Evolutionary conservation across 2,888 invertebrate species (phyloP).

Genomic region (Trichogramma dendrolimi): DNA sequence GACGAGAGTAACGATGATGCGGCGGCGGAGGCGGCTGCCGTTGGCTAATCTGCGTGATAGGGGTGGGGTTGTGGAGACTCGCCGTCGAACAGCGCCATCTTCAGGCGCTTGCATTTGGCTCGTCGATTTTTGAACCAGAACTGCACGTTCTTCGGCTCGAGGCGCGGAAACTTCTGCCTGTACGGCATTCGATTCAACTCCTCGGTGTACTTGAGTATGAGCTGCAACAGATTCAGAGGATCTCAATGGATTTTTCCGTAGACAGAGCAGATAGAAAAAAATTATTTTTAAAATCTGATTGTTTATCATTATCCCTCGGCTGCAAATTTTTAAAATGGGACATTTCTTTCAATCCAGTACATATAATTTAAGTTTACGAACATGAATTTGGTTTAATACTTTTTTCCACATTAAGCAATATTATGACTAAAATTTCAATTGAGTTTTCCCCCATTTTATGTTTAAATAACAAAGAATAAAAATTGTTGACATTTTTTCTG

Average conservation of each 20-base stretch:
- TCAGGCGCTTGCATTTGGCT: slow-evolving; percentile 95
- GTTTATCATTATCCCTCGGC: too few relatives aligned
- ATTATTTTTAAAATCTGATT: too few relatives aligned
- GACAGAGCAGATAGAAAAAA: too few relatives aligned
- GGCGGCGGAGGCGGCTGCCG: background rate
- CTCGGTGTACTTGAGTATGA: slow-evolving; percentile 96
- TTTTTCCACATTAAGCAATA: too few relatives aligned
- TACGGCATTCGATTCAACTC: slow-evolving; percentile 96
- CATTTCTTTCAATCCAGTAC: too few relatives aligned
- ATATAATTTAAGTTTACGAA: too few relatives aligned
- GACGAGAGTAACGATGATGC: background rate
- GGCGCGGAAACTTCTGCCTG: slow-evolving; percentile 94
- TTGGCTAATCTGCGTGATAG: slow-evolving; percentile 48
- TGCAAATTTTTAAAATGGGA: too few relatives aligned
- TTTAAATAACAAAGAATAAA: too few relatives aligned
- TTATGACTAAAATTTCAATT: too few relatives aligned
- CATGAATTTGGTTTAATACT: too few relatives aligned
- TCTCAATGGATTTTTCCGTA: background rate
- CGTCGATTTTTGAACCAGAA: slow-evolving; percentile 99
- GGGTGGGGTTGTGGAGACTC: slow-evolving; percentile 59
- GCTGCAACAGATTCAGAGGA: slow-evolving; percentile 50
- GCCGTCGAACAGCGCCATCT: slow-evolving; percentile 81
- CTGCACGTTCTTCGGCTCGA: slow-evolving; percentile 98
- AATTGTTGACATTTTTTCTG: too few relatives aligned
- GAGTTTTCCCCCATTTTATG: too few relatives aligned